Percentiles rank a stretch among this genome's conserved stretches.
Conservation (phyloP, 2,797 vertebrate genomes). For the Enteromius viviparus region DNA sequence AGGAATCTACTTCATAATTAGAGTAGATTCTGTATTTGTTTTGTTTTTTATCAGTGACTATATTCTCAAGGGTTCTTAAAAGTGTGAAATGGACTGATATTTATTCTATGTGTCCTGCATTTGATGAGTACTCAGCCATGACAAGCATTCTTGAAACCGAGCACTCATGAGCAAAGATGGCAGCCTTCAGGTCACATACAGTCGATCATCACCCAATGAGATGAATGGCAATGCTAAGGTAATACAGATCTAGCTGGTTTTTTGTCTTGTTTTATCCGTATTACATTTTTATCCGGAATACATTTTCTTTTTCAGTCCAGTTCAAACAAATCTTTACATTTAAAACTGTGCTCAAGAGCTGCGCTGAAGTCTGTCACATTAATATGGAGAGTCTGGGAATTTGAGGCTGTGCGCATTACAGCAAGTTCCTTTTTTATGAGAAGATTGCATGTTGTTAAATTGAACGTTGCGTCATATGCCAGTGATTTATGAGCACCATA, state of each 20-base stretch:
- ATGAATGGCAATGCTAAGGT: neutral
- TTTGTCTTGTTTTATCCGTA: neutral
- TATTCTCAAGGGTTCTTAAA: neutral
- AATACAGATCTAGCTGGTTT: neutral
- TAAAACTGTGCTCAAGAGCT: slow-evolving; percentile 9
- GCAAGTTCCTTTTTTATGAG: slow-evolving; percentile 5
- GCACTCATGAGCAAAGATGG: neutral
- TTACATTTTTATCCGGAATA: no score
- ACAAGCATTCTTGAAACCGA: neutral
- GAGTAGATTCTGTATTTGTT: neutral
- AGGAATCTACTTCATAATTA: neutral
- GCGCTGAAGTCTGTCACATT: slow-evolving; percentile 5
- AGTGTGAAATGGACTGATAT: neutral
- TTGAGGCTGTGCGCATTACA: neutral
- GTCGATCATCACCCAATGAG: neutral
- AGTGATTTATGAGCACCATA: slow-evolving; percentile 15
- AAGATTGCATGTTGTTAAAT: slow-evolving; percentile 36
- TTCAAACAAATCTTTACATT: slow-evolving; percentile 7
- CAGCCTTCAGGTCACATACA: neutral
- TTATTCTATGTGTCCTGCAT: neutral
- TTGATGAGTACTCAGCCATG: neutral
- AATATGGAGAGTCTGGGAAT: slow-evolving; percentile 2
- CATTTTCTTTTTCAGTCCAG: neutral
- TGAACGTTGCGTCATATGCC: neutral
- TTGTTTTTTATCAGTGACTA: neutral